Evolutionary conservation across 2,888 invertebrate genomes (phyloP).

Genomic region (Drosophila maculinotata): DNA sequence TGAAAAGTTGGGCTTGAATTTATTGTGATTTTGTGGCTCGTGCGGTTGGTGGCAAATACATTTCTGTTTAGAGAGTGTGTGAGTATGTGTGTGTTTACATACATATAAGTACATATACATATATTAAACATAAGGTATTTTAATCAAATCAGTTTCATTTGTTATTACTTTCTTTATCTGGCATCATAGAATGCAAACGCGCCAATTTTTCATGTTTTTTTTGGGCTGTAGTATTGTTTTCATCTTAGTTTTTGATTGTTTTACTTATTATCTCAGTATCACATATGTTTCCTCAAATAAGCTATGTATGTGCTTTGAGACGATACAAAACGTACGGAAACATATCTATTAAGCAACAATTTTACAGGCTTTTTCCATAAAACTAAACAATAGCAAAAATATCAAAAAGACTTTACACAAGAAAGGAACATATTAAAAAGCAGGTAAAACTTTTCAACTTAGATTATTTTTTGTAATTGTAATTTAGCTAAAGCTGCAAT

Average conservation of each 20-base stretch:
- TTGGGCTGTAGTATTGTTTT: slow-evolving; percentile 24
- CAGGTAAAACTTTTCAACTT: slow-evolving; percentile 42
- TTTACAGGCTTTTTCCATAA: slow-evolving; percentile 53
- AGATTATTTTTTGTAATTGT: slow-evolving; percentile 37
- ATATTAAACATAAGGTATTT: slow-evolving; percentile 31
- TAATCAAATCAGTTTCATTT: slow-evolving; percentile 37
- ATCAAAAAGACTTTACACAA: slow-evolving; percentile 36
- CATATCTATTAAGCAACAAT: slow-evolving; percentile 73
- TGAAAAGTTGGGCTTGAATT: slow-evolving; percentile 30
- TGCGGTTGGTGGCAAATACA: slow-evolving; percentile 17
- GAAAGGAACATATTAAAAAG: slow-evolving; percentile 64
- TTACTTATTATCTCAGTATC: slow-evolving; percentile 83
- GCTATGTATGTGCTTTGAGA: slow-evolving; percentile 49
- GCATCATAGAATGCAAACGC: slow-evolving; percentile 44
- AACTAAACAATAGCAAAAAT: slow-evolving; percentile 33
- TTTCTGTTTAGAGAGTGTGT: slow-evolving; percentile 1
- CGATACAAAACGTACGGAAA: slow-evolving; percentile 61
- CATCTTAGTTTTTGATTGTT: slow-evolving; percentile 54
- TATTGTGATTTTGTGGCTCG: slow-evolving; percentile 26
- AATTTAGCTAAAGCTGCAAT: slow-evolving; percentile 50
- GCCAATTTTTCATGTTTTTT: slow-evolving; percentile 30
- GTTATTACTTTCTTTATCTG: slow-evolving; percentile 16
- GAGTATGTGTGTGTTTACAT: slow-evolving; percentile 13
- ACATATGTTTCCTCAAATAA: slow-evolving; percentile 78
- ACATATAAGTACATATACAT: slow-evolving; percentile 14